These are phyloP conservation scores for Synergus laeviventris DNA, from an alignment of 2,888 invertebrate species.

Conservation along the genomic window DNA sequence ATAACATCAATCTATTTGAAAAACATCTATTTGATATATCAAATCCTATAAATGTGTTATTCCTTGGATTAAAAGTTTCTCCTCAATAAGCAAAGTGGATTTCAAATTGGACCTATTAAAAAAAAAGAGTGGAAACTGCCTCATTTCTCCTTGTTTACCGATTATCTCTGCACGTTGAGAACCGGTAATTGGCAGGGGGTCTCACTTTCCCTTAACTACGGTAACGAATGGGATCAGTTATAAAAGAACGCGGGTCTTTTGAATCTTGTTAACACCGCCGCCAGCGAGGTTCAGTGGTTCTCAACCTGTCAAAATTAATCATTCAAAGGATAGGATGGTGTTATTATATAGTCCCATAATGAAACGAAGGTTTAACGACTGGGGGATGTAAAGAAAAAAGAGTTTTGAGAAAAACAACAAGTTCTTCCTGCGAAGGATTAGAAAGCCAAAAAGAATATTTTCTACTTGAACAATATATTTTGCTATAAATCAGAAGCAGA, in stretches of 20 bases:
- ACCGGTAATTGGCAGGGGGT: slow-evolving; percentile 63
- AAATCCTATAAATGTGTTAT: background rate
- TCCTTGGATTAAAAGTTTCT: background rate
- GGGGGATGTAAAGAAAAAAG: background rate
- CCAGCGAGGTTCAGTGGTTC: slow-evolving; percentile 47
- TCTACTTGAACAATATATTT: background rate
- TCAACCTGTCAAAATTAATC: slow-evolving; percentile 45
- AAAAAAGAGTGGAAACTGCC: background rate
- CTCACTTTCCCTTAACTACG: slow-evolving; percentile 37
- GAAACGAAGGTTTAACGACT: slow-evolving; percentile 23
- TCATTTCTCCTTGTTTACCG: slow-evolving; percentile 43
- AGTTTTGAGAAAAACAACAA: background rate
- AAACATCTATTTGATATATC: background rate
- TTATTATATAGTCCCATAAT: slow-evolving; percentile 9
- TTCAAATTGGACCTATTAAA: background rate
- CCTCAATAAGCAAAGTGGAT: background rate
- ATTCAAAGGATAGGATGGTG: slow-evolving; percentile 6
- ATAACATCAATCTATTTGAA: background rate
- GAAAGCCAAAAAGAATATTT: background rate
- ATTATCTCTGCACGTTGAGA: slow-evolving; percentile 60
- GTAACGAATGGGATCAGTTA: slow-evolving; percentile 63
- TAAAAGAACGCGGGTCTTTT: slow-evolving; percentile 49
- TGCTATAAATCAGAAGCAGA: background rate
- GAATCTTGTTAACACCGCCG: slow-evolving; percentile 58
- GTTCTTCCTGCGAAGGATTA: background rate